Evolutionary conservation across 2,797 vertebrate genomes (phyloP), one percentile per base, ranked within the genome.

Genomic region (Catamblyrhynchus diadema): DNA sequence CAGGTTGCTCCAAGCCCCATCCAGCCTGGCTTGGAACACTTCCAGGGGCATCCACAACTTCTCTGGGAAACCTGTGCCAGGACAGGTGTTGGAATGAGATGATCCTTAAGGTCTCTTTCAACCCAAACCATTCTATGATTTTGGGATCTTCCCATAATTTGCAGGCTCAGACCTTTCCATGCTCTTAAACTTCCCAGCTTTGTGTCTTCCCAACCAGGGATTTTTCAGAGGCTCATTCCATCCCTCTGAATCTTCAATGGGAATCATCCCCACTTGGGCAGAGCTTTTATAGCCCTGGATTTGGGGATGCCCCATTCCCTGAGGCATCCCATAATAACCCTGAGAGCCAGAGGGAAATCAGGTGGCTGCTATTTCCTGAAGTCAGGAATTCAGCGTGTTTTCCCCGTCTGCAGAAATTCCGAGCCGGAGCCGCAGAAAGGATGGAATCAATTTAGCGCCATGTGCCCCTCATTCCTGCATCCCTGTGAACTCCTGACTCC

Each of bases 381-480:
- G 50, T 28, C 0, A 0, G 70, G 88, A 81, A 91, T 86, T 23
- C 56, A 59, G 8, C 0, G 0, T 35, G 18, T 53, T 94, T 89
- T 83, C 57, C 48, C 44, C 12, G 66, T 65, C 87, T 72, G 77
- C n/a, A 32, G 50, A 37, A 86, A 81, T 54, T 59, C 85, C 2
- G 1, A 79, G 72, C 41, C 0, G 0, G 45, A 86, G 37, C 81
- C 8, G 3, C 5, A 9, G 75, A 4, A 51, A 80, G 90, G 65
- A 62, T 83, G 94, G 93, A 70, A 88, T 79, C 53, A 61, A 91
- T 94, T 94, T 79, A 30, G 59, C 3, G 24, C 82, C 17, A 7
- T 42, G 45, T 57, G 65, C 32, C 4, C 19, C 25, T 54, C 21
- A 0, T 48, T 67, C 41, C 79, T 80, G 35, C 32, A 16, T 41